Conservation (phyloP, 2,797 vertebrate genomes). For the Microctenopoma stevenorrisi region DNA sequence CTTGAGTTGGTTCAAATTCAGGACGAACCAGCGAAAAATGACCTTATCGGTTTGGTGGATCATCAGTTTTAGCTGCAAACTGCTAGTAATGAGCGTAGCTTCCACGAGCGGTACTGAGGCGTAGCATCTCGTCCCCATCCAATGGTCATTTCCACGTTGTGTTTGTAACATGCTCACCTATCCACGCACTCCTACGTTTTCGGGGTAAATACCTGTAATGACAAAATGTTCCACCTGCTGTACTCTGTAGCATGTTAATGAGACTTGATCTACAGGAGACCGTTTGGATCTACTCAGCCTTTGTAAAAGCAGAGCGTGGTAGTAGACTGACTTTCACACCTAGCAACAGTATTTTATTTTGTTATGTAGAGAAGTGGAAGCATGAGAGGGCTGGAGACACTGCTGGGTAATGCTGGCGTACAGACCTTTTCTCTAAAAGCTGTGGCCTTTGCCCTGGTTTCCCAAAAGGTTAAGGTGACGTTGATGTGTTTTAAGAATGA, state of each 20-base stretch:
- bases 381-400: slow-evolving; percentile 14
- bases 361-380: slow-evolving; percentile 1
- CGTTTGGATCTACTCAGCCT: slow-evolving; percentile 4
- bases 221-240: slow-evolving; percentile 40
- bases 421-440: slow-evolving; percentile 18
- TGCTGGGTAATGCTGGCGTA: slow-evolving; percentile 14
- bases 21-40: too few species aligned
- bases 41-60: too few species aligned
- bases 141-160: too few species aligned
- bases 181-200: slow-evolving; percentile 8
- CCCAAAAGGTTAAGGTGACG: background rate
- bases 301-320: too few species aligned
- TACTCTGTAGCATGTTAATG: slow-evolving; percentile 30
- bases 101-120: too few species aligned
- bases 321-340: too few species aligned
- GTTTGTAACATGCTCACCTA: background rate
- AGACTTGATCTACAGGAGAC: slow-evolving; percentile 14
- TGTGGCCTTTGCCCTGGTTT: slow-evolving; percentile 37
- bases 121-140: too few species aligned
- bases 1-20: too few species aligned
- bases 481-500: slow-evolving; percentile 13
- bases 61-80: too few species aligned
- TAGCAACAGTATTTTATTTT: too few species aligned
- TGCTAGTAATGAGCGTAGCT: too few species aligned
- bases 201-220: slow-evolving; percentile 34